Conservation (phyloP, 2,888 invertebrate species). For the Lydus trimaculatus region DNA sequence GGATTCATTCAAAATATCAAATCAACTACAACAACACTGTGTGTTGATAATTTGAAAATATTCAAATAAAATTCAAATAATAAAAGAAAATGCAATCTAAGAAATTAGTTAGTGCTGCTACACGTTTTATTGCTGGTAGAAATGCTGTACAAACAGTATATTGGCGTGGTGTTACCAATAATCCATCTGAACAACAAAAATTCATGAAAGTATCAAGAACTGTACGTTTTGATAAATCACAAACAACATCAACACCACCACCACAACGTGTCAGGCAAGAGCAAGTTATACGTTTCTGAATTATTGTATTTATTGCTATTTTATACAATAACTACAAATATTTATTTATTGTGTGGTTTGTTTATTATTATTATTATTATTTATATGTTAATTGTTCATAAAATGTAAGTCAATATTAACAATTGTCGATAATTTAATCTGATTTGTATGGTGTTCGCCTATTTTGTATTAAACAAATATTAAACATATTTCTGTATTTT, state of each 20-base stretch:
- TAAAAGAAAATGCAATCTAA: constrained; percentile 55
- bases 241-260: constrained; percentile 11
- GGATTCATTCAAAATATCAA: neutral
- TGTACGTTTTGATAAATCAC: constrained; percentile 47
- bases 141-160: constrained; percentile 80
- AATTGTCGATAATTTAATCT: neutral
- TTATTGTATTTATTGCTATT: neutral
- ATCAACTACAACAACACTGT: neutral
- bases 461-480: constrained; percentile 12
- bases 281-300: constrained; percentile 20
- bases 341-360: neutral
- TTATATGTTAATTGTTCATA: neutral
- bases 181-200: constrained; percentile 41
- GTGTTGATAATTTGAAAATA: neutral
- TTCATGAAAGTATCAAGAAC: constrained; percentile 55
- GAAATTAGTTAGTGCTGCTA: constrained; percentile 72
- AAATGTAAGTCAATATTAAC: too few species aligned
- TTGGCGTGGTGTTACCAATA: constrained; percentile 68
- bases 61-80: neutral
- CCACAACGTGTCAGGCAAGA: constrained; percentile 21
- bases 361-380: neutral
- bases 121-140: constrained; percentile 75
- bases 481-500: constrained; percentile 7
- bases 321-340: too few species aligned
- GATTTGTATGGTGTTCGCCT: too few species aligned